Percentiles rank a stretch among this genome's conserved stretches.
Evolutionary conservation across 2,113 vertebrate genomes (phyloP).

Genomic region (Cyanoderma ruficeps): DNA sequence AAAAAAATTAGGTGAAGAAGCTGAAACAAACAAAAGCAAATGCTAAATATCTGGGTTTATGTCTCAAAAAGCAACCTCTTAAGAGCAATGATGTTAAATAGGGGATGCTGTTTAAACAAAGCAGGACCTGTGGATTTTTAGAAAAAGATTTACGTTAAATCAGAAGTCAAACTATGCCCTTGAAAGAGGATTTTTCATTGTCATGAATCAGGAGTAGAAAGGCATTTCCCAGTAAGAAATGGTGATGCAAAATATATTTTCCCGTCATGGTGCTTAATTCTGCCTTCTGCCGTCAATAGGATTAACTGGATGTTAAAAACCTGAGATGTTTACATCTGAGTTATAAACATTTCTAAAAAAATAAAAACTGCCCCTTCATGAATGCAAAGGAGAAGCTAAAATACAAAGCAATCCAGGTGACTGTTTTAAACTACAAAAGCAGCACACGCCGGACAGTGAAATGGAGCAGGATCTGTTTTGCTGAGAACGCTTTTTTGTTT

Average conservation of each 20-base stretch:
- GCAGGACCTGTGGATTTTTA: neutral
- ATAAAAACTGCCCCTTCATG: neutral
- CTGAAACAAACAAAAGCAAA: neutral
- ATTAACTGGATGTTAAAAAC: neutral
- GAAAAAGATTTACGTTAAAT: neutral
- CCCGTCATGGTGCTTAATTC: neutral
- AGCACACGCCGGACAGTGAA: neutral
- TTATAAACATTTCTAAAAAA: neutral
- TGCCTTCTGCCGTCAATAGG: neutral
- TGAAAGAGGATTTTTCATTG: neutral
- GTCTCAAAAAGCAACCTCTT: neutral
- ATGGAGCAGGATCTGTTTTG: neutral
- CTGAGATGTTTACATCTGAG: neutral
- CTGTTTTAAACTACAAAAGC: neutral
- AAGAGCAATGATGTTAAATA: neutral
- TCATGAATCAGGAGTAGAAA: neutral
- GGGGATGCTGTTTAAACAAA: neutral
- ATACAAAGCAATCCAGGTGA: neutral
- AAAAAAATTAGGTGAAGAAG: neutral
- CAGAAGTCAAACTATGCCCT: neutral
- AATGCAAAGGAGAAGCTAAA: neutral
- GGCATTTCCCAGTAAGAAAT: neutral
- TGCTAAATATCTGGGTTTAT: neutral
- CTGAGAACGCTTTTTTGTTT: neutral
- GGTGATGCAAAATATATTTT: constrained; percentile 41